Base-by-base conservation (phyloP, 2,797 vertebrate species). In the Lophotriccus pileatus region DNA sequence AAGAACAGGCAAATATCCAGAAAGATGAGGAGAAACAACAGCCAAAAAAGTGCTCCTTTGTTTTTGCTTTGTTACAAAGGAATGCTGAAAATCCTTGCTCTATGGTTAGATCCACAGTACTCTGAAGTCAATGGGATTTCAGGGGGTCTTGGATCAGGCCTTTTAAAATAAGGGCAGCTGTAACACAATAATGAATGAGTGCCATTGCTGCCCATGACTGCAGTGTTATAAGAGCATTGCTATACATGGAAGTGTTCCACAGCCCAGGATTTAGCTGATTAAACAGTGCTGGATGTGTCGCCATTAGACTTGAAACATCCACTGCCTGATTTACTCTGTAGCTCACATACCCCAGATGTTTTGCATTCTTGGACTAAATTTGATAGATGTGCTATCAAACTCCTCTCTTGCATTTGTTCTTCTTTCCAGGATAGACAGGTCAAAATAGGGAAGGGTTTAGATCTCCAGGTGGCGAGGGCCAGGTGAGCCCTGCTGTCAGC, bases 191-290 rank as follows among this genome's bases (percentile, higher is more conserved):
- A 69, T 36, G 88, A 94, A 90, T 69, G 84, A 91, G 82, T 50
- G 50, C 77, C 94, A 75, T 69, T 90, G 76, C 83, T 94, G 64
- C 76, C 64, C 83, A 25, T 9, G 30, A 64, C 37, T 84, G 64
- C 84, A 72, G 66, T 64, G 68, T 73, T 93, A 25, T 80, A 92
- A 73, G 76, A 83, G 87, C 64, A 90, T 87, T 94, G 89, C 96
- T 97, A 94, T 96, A 95, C 95, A 96, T 96, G 96, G 96, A 95
- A 96, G 88, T 94, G 87, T 95, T 96, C 91, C 95, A 96, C 73
- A 79, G 93, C 50, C 87, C 85, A 50, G 90, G 95, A 89, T 95
- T 96, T 94, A 91, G 88, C 95, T 96, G 83, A 94, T 95, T 97
- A 96, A 96, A 93, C 94, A 84, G 27, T 46, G 60, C 88, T 95